Conservation (phyloP, 2,797 vertebrate genomes). For the Epinephelus awoara region DNA sequence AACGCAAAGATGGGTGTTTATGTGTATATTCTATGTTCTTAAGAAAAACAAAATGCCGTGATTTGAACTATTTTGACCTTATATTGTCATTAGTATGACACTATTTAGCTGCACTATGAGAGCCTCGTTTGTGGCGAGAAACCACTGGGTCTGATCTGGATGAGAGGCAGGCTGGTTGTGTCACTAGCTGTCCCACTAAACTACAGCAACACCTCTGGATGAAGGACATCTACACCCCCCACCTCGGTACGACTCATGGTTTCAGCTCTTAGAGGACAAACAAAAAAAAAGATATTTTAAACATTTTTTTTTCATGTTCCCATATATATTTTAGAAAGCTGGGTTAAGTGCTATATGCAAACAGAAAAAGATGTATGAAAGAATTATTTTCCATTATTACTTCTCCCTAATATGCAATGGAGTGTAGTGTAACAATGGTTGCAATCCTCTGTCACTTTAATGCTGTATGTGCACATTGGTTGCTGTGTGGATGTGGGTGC, state of each 20-base stretch:
- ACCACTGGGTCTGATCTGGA: conserved; percentile 65
- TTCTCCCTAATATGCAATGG: conserved; percentile 87
- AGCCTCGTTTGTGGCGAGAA: conserved; percentile 65
- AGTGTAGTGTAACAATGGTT: conserved; percentile 85
- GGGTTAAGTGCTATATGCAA: conserved; percentile 85
- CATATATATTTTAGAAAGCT: conserved; percentile 76
- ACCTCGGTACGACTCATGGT: conserved; percentile 56
- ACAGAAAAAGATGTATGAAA: conserved; percentile 78
- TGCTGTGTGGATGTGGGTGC: conserved; percentile 81
- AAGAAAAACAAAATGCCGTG: conserved; percentile 43
- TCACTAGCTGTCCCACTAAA: conserved; percentile 41
- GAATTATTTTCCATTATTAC: conserved; percentile 82
- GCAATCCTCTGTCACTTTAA: conserved; percentile 88
- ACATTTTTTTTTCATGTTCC: conserved; percentile 62
- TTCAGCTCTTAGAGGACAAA: conserved; percentile 60
- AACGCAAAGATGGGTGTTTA: conserved; percentile 49
- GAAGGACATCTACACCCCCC: conserved; percentile 16
- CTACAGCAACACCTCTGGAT: conserved; percentile 48
- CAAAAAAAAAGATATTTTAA: conserved; percentile 50
- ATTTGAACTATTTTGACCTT: conserved; percentile 62
- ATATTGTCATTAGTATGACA: conserved; percentile 66
- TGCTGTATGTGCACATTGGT: conserved; percentile 87
- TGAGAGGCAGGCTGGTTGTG: conserved; percentile 35
- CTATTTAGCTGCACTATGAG: conserved; percentile 71
- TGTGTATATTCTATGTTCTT: conserved; percentile 65